A percentile compares a stretch with the other conserved stretches of the same genome.
Conservation (phyloP, 2,797 vertebrate genomes). For the Megaceryle alcyon region DNA sequence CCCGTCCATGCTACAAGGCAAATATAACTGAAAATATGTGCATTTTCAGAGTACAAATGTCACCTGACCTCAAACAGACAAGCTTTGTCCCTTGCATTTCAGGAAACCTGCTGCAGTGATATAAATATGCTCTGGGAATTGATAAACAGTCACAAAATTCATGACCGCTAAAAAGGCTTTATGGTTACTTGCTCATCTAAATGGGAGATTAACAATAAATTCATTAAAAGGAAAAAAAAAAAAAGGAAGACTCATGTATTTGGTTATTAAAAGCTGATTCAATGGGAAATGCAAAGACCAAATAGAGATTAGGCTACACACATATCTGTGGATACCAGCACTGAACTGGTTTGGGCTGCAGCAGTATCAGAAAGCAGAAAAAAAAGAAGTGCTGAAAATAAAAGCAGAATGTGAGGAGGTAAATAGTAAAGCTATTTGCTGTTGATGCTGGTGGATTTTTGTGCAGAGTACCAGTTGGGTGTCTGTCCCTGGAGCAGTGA, state of each 20-base stretch:
- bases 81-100: neutral
- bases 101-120: neutral
- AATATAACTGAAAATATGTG: neutral
- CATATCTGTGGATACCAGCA: neutral
- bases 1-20: accelerated
- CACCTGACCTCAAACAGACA: neutral
- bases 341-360: neutral
- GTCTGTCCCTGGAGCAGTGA: neutral
- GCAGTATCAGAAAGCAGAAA: neutral
- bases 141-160: neutral
- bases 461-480: neutral
- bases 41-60: neutral
- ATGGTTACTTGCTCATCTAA: neutral
- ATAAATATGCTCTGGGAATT: neutral
- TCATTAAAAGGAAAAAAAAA: neutral
- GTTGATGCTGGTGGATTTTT: neutral
- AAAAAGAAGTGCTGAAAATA: neutral
- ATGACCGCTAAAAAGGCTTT: neutral
- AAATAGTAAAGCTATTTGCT: neutral
- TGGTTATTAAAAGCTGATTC: neutral
- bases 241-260: neutral
- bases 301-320: neutral
- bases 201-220: neutral
- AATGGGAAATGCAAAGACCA: neutral
- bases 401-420: neutral